Evolutionary conservation across 2,797 vertebrate species (phyloP).

Genomic region (Pelochelys cantorii): DNA sequence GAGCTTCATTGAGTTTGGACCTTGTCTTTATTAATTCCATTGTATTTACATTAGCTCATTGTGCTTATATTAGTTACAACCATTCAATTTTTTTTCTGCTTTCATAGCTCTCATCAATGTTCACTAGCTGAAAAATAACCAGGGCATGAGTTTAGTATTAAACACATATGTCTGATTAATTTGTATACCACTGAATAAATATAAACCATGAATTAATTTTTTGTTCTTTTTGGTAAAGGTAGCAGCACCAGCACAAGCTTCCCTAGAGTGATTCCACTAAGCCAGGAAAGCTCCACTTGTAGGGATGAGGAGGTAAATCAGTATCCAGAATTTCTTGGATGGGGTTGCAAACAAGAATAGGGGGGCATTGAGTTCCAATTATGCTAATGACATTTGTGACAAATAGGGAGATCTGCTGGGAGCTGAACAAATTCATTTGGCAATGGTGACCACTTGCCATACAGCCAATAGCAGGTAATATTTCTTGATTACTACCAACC

Average conservation of each 20-base stretch:
- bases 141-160: not conserved
- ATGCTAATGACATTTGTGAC: slow-evolving; percentile 7
- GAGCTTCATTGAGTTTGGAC: not conserved
- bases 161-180: not conserved
- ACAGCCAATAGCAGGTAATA: not conserved
- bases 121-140: not conserved
- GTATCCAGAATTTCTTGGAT: not conserved
- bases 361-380: not conserved
- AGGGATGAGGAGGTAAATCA: not conserved
- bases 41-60: not conserved
- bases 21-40: not conserved
- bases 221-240: not conserved
- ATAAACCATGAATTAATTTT: not conserved
- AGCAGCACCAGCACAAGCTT: not conserved
- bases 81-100: not conserved
- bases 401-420: not conserved
- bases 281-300: not conserved
- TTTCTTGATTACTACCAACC: not conserved
- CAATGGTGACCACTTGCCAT: not conserved
- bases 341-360: not conserved
- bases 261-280: not conserved
- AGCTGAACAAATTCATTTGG: not conserved
- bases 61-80: not conserved
- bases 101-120: not conserved
- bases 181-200: not conserved